Base-by-base conservation (phyloP, 37 sponge, comb jelly and placozoan species). In the Hexactinellida sp. region DNA sequence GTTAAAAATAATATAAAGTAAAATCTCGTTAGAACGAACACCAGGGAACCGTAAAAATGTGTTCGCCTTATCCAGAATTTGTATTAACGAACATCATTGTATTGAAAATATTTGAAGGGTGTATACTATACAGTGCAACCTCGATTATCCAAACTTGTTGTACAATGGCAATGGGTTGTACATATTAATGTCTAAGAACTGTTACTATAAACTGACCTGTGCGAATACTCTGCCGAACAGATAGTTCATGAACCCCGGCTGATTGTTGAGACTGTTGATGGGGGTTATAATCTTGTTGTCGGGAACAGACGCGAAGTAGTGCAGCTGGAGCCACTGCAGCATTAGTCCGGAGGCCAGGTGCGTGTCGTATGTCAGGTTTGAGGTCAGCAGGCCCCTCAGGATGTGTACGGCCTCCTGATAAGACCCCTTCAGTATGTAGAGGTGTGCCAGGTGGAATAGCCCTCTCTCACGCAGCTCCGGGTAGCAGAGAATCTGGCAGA, bases 251-350 rank as follows among this genome's bases (percentile, higher is more conserved):
- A 63, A 63, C 5, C 76, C 76, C 3, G 76, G 76, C 76, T 63
- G 76, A n/a, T 63, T 63, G 34, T 63, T 63, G 76, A n/a, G 76
- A n/a, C 28, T n/a, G 34, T 63, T 10, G 76, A 63, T 63, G 25
- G 76, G 30, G 34, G 76, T 25, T 25, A 63, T 63, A 7, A 63
- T 10, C 30, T 63, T 63, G 76, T 63, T 63, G 34, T 63, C 76
- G 25, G 76, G 76, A n/a, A n/a, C 76, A 63, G 76, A 25, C 25
- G 76, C 30, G 76, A 63, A 63, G 76, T 63, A 63, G 76, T 63
- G 76, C 76, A 63, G 76, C 76, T 63, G 76, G 3, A 63, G 34
- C 76, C 76, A 63, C 76, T 63, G 76, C 32, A 63, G 76, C 76
- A 63, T 63, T n/a, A 63, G 76, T 10, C 76, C 76, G 3, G 76